Conservation (phyloP, 1,140 invertebrate genomes). For the Drosophila nigromelanica region DNA sequence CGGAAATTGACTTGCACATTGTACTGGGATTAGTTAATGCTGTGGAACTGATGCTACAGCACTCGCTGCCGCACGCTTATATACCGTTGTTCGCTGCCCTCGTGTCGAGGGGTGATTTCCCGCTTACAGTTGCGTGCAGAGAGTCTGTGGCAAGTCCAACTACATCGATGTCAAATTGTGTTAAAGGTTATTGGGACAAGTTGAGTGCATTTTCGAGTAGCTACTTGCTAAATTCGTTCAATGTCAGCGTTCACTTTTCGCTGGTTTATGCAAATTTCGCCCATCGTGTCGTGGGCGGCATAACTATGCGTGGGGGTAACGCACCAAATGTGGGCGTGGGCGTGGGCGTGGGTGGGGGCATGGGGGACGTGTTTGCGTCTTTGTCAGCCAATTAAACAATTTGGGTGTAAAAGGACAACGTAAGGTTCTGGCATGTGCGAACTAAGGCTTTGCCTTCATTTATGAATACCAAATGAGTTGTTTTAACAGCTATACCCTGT, state of each 20-base stretch:
- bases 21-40: slow-evolving; percentile 35
- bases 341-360: neutral
- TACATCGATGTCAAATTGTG: slow-evolving; percentile 62
- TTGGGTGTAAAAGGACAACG: slow-evolving; percentile 65
- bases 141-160: slow-evolving; percentile 23
- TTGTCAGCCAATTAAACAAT: slow-evolving; percentile 80
- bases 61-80: slow-evolving; percentile 48
- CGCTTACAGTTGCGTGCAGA: too few relatives aligned
- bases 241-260: slow-evolving; percentile 67
- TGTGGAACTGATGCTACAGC: slow-evolving; percentile 56
- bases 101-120: neutral
- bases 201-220: slow-evolving; percentile 70
- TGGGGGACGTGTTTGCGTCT: slow-evolving; percentile 19
- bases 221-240: slow-evolving; percentile 72
- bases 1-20: slow-evolving; percentile 53
- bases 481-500: slow-evolving; percentile 25
- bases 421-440: slow-evolving; percentile 39
- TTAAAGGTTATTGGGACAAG: slow-evolving; percentile 58
- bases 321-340: neutral
- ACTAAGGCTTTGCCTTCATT: slow-evolving; percentile 61
- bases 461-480: slow-evolving; percentile 78
- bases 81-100: slow-evolving; percentile 37
- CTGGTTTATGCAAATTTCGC: slow-evolving; percentile 74
- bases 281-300: slow-evolving; percentile 14
- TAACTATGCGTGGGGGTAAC: neutral